Evolutionary conservation across 2,797 vertebrate species (phyloP), one percentile per base, ranked within the genome.

Genomic region (Myotis vivesi): DNA sequence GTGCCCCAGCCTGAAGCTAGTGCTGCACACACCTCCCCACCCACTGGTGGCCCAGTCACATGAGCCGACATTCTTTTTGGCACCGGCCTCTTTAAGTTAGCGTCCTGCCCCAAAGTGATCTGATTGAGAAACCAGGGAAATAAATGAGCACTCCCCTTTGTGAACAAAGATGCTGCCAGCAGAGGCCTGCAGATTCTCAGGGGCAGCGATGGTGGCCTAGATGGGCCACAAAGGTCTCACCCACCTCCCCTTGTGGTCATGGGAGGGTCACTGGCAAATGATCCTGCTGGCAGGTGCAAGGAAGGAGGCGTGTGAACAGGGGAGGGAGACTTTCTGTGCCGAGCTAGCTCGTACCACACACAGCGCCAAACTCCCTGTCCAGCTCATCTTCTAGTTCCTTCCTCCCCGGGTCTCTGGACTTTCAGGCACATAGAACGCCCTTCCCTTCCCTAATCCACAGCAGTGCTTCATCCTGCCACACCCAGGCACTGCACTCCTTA

Each of bases 21-120:
- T 0, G 8, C 30, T 69, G 25, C 4, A 16, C 10, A 41, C 20
- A 0, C 5, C 5, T 0, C 8, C n/a, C 79, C 3, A 25, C 0
- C 10, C 15, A 38, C 23, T 22, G 13, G 33, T 1, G 59, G n/a
- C 57, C 68, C 59, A 71, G 62, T 36, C 13, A n/a, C 25, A 49
- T 13, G 33, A 38, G 30, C 62, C 46, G 59, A 2, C 4, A 62
- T 53, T n/a, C 30, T 46, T 49, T 51, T 51, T 6, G 12, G 36
- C 23, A n/a, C 86, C 72, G 3, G 33, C 79, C 36, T 59, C 51
- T 41, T 59, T 66, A 28, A 76, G 30, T 80, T 80, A 38, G 12
- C 23, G 36, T 77, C 85, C 86, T 46, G 33, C 84, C 20, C 57
- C 38, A 62, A 80, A 81, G 87, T 55, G 64, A 86, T 55, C 44